Base-by-base conservation (phyloP, 2,797 vertebrate species). In the Arremon brunneinucha region DNA sequence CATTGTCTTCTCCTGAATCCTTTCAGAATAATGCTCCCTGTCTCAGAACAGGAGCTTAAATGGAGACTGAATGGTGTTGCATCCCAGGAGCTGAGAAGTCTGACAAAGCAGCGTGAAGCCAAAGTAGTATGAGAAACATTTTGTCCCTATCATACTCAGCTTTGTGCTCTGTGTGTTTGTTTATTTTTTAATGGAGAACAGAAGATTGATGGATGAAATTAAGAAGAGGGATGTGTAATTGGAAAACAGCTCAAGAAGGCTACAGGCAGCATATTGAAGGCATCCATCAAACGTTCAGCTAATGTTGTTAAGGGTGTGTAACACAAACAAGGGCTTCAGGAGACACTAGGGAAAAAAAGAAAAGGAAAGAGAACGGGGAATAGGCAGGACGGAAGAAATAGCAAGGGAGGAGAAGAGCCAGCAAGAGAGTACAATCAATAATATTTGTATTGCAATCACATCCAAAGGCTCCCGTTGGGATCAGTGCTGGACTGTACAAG, bases 201-300 rank as follows among this genome's bases (percentile, higher is more conserved):
- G 86, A 92, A 96, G 96, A 97, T 96, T 92, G 96, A 97, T 97
- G 94, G 85, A 85, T 95, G 93, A 97, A 97, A 97, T 96, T 97
- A 97, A 96, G 91, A 87, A 96, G 84, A 93, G 85, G 79, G 88
- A 91, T 96, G 93, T 96, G 93, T 97, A 97, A 96, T 96, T 97
- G 95, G 91, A 96, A 97, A 96, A 94, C 90, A 92, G 90, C 92
- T 95, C 85, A 91, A 79, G 94, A 94, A 97, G 93, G 89, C 95
- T 95, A 91, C 79, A 94, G 68, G 87, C 91, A 97, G 89, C 94
- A 96, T 97, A 97, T 97, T 97, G 97, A 95, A 97, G 83, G 89
- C 96, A 97, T 97, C 96, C 94, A 97, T 97, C 97, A 97, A 95
- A 85, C 81, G 82, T 75, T 84, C 76, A 70, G 82, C 84, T 96